Conservation (phyloP, 2,113 vertebrate genomes). For the Pycnonotus jocosus region DNA sequence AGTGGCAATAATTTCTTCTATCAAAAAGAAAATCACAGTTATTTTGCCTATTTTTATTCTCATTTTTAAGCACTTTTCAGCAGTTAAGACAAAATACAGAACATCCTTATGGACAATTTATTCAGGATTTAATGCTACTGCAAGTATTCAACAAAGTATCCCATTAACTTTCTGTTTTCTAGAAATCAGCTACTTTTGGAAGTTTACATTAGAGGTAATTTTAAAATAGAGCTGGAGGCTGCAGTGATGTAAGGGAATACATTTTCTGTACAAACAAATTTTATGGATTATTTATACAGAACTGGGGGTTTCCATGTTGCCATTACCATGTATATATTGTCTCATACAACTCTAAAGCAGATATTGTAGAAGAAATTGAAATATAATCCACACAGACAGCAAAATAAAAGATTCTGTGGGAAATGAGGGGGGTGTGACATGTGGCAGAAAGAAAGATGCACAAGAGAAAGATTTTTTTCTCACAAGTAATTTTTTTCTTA, state of each 20-base stretch:
- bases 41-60: not conserved
- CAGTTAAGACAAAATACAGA: not conserved
- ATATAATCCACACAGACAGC: not conserved
- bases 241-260: not conserved
- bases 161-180: not conserved
- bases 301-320: not conserved
- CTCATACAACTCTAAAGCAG: not conserved
- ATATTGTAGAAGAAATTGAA: not conserved
- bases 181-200: not conserved
- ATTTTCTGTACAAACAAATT: not conserved
- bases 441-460: accelerated
- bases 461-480: not conserved
- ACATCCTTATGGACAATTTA: not conserved
- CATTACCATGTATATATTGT: not conserved
- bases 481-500: not conserved
- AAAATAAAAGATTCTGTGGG: not conserved
- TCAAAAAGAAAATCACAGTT: not conserved
- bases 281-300: not conserved
- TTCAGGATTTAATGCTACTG: not conserved
- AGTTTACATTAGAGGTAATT: not conserved
- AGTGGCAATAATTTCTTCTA: not conserved
- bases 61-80: not conserved
- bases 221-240: not conserved
- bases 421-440: not conserved
- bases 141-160: not conserved